A percentile compares a stretch with the other conserved stretches of the same genome.
Conservation (phyloP, 2,113 vertebrate species). For the Sisor rabdophorus region DNA sequence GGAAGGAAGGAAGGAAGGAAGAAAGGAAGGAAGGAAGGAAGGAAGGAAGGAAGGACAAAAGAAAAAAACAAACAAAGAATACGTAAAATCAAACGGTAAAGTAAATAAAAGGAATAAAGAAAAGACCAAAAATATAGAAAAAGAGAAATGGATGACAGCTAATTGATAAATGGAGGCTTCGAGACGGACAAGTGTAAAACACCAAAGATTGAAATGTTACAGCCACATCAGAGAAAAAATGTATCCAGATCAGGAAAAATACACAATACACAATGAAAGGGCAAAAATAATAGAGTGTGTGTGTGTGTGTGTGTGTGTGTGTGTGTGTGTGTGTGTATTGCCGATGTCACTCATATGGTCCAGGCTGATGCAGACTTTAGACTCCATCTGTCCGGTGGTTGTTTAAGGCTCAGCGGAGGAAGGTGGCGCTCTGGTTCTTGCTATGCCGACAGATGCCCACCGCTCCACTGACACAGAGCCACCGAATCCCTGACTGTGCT, state of each 20-base stretch:
- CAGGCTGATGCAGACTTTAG: conserved; percentile 4
- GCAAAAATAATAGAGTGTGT: neutral
- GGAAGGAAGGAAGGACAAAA: no score
- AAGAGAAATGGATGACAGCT: no score
- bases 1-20: no score
- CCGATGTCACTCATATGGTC: neutral
- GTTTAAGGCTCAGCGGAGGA: conserved; percentile 24
- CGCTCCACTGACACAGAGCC: neutral
- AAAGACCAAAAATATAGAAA: no score
- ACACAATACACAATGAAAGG: neutral
- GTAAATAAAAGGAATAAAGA: no score
- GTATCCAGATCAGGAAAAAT: neutral
- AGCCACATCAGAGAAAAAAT: no score
- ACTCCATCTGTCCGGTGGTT: conserved; percentile 18
- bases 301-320: no score
- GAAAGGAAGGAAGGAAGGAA: no score
- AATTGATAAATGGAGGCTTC: neutral
- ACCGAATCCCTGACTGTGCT: neutral
- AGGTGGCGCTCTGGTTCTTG: neutral
- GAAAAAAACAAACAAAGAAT: no score
- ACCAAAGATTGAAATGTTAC: neutral
- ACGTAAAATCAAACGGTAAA: no score
- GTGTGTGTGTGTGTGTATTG: neutral
- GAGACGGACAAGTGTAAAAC: neutral
- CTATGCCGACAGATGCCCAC: conserved; percentile 13